These are phyloP conservation scores for Eupithecia abbreviata DNA, from an alignment of 2,888 invertebrate species.

Conservation along the genomic window DNA sequence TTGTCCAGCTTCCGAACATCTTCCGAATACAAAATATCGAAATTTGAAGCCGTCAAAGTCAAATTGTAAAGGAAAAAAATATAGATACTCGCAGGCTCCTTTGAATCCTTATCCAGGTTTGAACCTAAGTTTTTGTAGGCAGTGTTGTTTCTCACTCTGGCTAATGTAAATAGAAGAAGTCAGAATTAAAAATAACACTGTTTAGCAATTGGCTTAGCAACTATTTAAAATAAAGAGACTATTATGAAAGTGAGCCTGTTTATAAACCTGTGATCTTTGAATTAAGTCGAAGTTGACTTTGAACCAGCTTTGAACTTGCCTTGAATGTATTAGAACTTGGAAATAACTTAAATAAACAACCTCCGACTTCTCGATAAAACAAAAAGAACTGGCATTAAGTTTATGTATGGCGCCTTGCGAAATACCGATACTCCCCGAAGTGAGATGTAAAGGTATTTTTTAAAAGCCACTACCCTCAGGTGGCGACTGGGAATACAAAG, in stretches of 20 bases:
- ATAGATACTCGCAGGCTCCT: not conserved
- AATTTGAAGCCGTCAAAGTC: not conserved
- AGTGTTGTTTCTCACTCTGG: not conserved
- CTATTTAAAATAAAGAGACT: too few species aligned
- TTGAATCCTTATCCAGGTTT: not conserved
- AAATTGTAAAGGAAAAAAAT: not conserved
- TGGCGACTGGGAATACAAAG: constrained; percentile 80
- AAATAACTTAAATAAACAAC: constrained; percentile 7
- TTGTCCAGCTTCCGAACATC: not conserved
- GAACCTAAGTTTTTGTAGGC: not conserved
- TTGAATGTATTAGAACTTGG: not conserved
- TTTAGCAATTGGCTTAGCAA: not conserved
- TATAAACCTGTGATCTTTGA: not conserved
- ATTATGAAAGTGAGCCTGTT: not conserved
- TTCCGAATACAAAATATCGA: not conserved
- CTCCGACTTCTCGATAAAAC: constrained; percentile 20
- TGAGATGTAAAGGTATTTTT: constrained; percentile 66
- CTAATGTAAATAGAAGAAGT: not conserved
- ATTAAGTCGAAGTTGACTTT: not conserved
- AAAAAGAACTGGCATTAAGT: constrained; percentile 25
- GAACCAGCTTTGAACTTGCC: not conserved
- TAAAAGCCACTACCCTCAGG: constrained; percentile 73
- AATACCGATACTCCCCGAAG: constrained; percentile 55
- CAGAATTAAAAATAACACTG: not conserved
- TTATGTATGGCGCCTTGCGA: constrained; percentile 40